A percentile compares a stretch with the other conserved stretches of the same genome.
phyloP scores from a whole-genome alignment of 2,888 invertebrate genomes.

The Prenolepis imparis region DNA sequence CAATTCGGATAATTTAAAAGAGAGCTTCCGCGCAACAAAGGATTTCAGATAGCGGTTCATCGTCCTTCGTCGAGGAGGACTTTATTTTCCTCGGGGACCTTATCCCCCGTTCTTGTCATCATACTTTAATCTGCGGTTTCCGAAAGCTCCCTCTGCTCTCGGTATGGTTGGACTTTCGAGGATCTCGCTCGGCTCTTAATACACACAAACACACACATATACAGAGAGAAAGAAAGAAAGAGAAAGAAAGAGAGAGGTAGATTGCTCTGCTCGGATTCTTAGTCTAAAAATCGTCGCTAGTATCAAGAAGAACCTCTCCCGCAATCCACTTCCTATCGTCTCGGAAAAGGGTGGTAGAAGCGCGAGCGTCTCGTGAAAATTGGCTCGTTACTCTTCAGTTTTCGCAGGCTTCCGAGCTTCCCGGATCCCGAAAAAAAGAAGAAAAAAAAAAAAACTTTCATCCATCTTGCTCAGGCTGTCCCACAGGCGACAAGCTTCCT shows the following conservation, averaged over 20 bases:
- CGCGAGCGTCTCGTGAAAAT: slow-evolving; percentile 68
- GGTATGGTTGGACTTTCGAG: slow-evolving; percentile 37
- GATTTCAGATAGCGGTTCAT: slow-evolving; percentile 1
- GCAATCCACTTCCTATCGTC: not conserved
- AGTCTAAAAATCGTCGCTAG: slow-evolving; percentile 38
- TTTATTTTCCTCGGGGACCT: slow-evolving; percentile 38
- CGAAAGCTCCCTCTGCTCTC: slow-evolving; percentile 30
- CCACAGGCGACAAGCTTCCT: slow-evolving; percentile 72
- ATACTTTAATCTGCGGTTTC: slow-evolving; percentile 51
- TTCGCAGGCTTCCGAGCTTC: slow-evolving; percentile 66
- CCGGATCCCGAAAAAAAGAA: slow-evolving; percentile 52
- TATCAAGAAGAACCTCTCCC: not conserved
- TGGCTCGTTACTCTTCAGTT: slow-evolving; percentile 75
- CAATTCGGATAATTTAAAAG: not conserved
- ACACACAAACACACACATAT: not conserved
- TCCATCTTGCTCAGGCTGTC: slow-evolving; percentile 69
- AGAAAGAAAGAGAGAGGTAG: not conserved
- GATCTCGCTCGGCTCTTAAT: slow-evolving; percentile 24
- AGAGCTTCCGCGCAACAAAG: slow-evolving; percentile 10
- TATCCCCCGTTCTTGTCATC: slow-evolving; percentile 25
- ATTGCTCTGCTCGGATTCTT: slow-evolving; percentile 18
- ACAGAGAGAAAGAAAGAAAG: not conserved
- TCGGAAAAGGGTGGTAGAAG: slow-evolving; percentile 17
- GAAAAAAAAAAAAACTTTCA: slow-evolving; percentile 69
- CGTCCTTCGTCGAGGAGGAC: slow-evolving; percentile 15